These are phyloP conservation scores for Andrena cerasifolii DNA, from an alignment of 1,140 invertebrate species.

Conservation along the genomic window DNA sequence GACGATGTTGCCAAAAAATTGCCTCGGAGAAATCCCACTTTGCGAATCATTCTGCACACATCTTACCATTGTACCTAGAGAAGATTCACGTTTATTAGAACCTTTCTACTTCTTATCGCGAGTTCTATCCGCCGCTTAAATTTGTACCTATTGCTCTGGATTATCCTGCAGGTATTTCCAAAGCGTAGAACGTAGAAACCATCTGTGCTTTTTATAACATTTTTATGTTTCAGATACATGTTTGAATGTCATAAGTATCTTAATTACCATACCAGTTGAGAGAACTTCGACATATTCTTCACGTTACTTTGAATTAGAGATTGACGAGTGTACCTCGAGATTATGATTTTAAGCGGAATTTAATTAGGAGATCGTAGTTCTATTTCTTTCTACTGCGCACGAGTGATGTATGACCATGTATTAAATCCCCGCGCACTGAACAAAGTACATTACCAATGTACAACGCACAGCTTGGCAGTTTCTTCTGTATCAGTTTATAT, in stretches of 20 bases:
- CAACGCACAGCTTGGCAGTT: neutral
- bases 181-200: neutral
- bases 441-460: neutral
- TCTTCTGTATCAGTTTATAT: slow-evolving; percentile 9
- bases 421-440: neutral
- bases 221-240: slow-evolving; percentile 47
- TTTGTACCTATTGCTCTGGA: no score
- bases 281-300: slow-evolving; percentile 15
- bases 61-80: no score
- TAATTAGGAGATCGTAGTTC: neutral
- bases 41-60: no score
- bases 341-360: neutral
- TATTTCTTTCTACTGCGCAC: neutral
- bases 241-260: slow-evolving; percentile 29
- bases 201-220: slow-evolving; percentile 27
- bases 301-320: slow-evolving; percentile 12
- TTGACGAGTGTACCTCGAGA: neutral
- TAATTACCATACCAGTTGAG: slow-evolving; percentile 23
- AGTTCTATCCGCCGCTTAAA: no score
- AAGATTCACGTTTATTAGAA: no score
- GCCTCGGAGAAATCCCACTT: no score
- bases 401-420: neutral
- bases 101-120: no score
- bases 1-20: no score
- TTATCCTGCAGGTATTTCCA: neutral